phyloP scores from a whole-genome alignment of 2,797 vertebrate species.

The Picus viridis region DNA sequence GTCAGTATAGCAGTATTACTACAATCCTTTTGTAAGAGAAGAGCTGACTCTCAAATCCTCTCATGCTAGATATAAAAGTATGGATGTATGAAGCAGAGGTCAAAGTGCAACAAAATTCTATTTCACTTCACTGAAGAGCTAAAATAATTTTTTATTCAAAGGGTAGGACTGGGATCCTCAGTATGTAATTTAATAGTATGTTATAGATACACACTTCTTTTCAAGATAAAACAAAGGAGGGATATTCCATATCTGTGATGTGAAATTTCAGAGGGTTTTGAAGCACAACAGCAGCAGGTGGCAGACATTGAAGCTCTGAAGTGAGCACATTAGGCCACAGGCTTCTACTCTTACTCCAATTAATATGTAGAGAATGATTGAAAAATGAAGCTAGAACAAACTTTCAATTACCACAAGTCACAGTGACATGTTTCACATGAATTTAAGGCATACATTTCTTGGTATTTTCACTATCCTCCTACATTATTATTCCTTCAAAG shows the following conservation, averaged over 20 bases:
- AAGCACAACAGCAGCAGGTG: conserved; percentile 20
- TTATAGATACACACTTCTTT: neutral
- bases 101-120: neutral
- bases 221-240: neutral
- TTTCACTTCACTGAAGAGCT: neutral
- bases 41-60: neutral
- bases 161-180: neutral
- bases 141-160: neutral
- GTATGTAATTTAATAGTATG: neutral
- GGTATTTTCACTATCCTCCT: neutral
- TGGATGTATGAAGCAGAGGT: neutral
- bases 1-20: neutral
- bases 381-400: conserved; percentile 27
- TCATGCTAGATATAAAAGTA: neutral
- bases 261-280: neutral
- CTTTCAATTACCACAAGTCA: neutral
- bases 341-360: neutral
- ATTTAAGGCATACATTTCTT: conserved; percentile 9
- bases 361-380: neutral
- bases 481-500: neutral
- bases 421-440: neutral
- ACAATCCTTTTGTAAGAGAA: conserved; percentile 1
- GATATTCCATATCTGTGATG: neutral
- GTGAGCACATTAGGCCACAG: neutral
- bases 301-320: neutral